Evolutionary conservation across 2,113 vertebrate species (phyloP).

Genomic region (Lonchura striata): DNA sequence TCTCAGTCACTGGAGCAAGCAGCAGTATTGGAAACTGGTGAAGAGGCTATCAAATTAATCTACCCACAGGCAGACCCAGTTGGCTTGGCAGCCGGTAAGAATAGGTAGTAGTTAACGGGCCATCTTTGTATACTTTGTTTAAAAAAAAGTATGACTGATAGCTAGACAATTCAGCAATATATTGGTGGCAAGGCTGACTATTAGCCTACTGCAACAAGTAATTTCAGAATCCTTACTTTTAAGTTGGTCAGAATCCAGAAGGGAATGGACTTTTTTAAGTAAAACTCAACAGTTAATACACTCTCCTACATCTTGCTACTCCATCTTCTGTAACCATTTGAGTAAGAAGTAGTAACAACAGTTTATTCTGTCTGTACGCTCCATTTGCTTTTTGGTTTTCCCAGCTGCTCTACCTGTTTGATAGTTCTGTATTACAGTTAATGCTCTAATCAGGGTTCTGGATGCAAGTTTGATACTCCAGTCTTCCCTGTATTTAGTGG

Average conservation of each 20-base stretch:
- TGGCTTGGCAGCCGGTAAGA: not conserved
- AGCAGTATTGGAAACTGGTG: not conserved
- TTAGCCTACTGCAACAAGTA: not conserved
- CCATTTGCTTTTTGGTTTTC: not conserved
- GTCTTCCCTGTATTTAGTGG: not conserved
- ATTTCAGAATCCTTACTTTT: not conserved
- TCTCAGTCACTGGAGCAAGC: not conserved
- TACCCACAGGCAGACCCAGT: not conserved
- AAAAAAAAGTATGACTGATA: not conserved
- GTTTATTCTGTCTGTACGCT: not conserved
- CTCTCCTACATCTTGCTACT: not conserved
- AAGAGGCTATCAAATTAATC: not conserved
- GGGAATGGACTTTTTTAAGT: not conserved
- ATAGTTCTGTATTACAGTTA: not conserved
- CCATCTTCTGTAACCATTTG: not conserved
- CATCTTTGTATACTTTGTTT: not conserved
- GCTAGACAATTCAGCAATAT: not conserved
- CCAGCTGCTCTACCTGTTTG: not conserved
- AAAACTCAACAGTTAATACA: not conserved
- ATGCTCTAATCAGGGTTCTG: not conserved
- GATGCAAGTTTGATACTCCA: not conserved
- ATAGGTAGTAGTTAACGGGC: not conserved
- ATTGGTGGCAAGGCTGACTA: not conserved
- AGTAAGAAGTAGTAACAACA: not conserved
- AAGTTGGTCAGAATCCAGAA: not conserved